A percentile compares a stretch with the other conserved stretches of the same genome.
Conservation (phyloP, 2,797 vertebrate species). For the Cyclura pinguis region DNA sequence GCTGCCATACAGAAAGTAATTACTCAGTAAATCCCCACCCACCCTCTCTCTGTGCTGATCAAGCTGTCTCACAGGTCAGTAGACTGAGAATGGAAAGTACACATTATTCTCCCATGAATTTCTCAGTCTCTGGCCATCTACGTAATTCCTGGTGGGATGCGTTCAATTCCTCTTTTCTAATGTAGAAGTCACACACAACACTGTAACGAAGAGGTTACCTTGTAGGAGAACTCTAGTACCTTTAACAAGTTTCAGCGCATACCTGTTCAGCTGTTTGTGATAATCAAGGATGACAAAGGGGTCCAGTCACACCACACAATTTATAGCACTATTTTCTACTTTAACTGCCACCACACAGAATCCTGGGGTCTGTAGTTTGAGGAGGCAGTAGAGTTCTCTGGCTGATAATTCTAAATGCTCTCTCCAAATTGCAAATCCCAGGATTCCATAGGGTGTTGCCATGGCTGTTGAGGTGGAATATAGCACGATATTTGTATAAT, state of each 20-base stretch:
- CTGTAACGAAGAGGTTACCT: neutral
- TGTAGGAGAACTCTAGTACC: neutral
- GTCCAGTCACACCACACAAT: too few relatives aligned
- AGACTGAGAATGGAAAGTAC: neutral
- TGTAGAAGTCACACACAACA: neutral
- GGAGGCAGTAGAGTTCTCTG: too few relatives aligned
- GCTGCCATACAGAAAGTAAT: conserved; percentile 34
- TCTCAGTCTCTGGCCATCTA: neutral
- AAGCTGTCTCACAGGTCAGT: conserved; percentile 20
- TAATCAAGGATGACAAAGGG: neutral
- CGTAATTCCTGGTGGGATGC: neutral
- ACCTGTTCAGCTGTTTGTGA: neutral
- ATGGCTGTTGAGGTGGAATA: too few relatives aligned
- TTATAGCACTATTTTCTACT: too few relatives aligned
- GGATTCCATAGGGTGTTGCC: too few relatives aligned
- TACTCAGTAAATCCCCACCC: conserved; percentile 35
- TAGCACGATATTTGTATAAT: too few relatives aligned
- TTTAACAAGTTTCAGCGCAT: neutral
- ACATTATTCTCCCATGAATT: conserved; percentile 1
- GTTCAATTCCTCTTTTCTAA: neutral
- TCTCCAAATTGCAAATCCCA: too few relatives aligned
- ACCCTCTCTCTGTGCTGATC: conserved; percentile 26
- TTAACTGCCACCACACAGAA: too few relatives aligned
- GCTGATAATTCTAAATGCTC: too few relatives aligned
- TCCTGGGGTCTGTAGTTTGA: too few relatives aligned